Base-by-base conservation (phyloP, 2,888 invertebrate species). In the Cyaniris semiargus region DNA sequence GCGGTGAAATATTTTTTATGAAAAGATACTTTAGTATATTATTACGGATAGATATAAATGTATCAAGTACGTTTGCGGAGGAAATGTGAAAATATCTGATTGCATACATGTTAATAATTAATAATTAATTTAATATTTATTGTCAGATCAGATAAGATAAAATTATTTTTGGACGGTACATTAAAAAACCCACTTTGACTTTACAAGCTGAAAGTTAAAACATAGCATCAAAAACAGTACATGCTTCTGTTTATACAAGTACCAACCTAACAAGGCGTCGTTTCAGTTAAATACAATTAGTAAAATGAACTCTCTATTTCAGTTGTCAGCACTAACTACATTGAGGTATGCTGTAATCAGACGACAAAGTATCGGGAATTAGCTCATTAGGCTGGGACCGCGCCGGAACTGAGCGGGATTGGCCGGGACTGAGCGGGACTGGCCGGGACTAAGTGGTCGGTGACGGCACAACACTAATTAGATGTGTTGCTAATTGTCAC, bases 281-380 rank as follows among this genome's bases (percentile, higher is more conserved):
- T 66, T 13, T 7, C 4, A 23, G 27, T 27, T 66, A 66, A 66
- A 66, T 66, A 27, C 66, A 66, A 15, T 27, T 31, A 66, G 27
- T 31, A 27, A 66, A 66, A 23, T 66, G 13, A 27, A 66, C 23
- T 66, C 21, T 13, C 27, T 27, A 66, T 27, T 66, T 23, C 15
- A 66, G 27, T 66, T 66, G 23, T 27, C 27, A 27, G 66, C 21
- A 27, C 66, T 66, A 66, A 66, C 66, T 66, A 66, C 27, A 27
- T 27, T 66, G 66, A 66, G 66, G 66, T 27, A 27, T 66, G 27
- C 66, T 66, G 66, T 66, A 66, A 66, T 66, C 66, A 66, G 66
- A 27, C 66, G 66, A 66, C 66, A 66, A 66, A 66, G 66, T 66
- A 66, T 66, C 66, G 66, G 27, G 27, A 31, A 66, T 66, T 27